Evolutionary conservation across 1,140 invertebrate species (phyloP), one percentile per base, ranked within the genome.

Genomic region (Mercenaria mercenaria): DNA sequence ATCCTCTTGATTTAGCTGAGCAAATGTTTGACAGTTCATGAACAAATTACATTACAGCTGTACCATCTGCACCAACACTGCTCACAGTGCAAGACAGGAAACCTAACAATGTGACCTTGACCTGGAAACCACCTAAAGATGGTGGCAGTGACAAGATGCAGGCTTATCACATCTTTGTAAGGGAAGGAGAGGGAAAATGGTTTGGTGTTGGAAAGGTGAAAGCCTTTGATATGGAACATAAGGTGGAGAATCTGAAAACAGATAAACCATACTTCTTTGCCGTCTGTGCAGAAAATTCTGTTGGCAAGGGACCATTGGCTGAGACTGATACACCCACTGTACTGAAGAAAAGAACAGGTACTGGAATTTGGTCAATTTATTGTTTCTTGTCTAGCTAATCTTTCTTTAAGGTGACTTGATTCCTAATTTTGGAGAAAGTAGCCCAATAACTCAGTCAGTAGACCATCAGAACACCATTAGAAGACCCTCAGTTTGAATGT

Each of bases 241-340:
- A 98, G 0, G 98, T 99, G 0, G 98, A 98, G 94, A 97, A 98
- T 92, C 96, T 99, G 32, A 97, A 97, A 10, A 98, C 99, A 96
- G 98, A 98, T 37, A 98, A 99, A 95, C 98, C 98, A 94, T 99
- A 99, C 95, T 98, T 99, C 96, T 99, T 99, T 96, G 97, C 99
- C 94, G 98, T 99, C 0, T 98, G 98, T 18, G 99, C 99, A 43
- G 97, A 99, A 39, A 99, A 99, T 96, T 98, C 98, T 47, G 98
- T 99, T 82, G 99, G 99, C 41, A 97, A 98, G 93, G 98, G 99
- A 67, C 98, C 98, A 96, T 97, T 98, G 34, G 99, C 98, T 88
- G 98, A 99, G 82, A 97, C 98, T 15, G 99, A 99, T 0, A 97
- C 97, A 82, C 97, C 97, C 23, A 97, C 99, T 72, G 97, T 82